A percentile compares a stretch with the other conserved stretches of the same genome.
phyloP scores from a whole-genome alignment of 2,797 vertebrate species.

The Scolopax bukidnonensis region DNA sequence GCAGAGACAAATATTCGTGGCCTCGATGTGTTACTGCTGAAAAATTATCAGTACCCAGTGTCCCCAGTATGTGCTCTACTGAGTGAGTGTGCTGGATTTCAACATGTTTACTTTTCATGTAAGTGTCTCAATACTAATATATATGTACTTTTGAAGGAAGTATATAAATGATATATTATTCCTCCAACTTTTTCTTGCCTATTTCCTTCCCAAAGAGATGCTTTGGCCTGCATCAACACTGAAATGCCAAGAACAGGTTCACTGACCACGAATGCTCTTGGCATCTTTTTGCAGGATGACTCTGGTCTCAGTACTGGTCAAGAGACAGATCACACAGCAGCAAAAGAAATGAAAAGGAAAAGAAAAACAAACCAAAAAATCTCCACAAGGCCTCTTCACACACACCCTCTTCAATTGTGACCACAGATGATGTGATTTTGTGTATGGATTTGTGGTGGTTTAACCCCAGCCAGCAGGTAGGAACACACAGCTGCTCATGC shows the following conservation, averaged over 20 bases:
- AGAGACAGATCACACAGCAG: neutral
- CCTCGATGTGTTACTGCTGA: neutral
- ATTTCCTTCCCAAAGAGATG: neutral
- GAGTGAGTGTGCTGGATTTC: neutral
- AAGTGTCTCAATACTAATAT: neutral
- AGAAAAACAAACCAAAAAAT: neutral
- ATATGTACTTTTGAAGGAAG: neutral
- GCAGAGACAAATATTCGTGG: neutral
- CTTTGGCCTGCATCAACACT: fast-evolving
- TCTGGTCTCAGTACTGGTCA: neutral
- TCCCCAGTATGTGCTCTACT: fast-evolving
- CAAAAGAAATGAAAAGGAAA: neutral
- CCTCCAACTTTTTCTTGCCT: neutral
- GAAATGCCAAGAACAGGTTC: neutral
- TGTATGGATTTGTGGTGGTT: neutral
- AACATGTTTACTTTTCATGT: neutral
- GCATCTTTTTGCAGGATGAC: neutral
- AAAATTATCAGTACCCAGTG: neutral
- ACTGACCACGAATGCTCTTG: neutral
- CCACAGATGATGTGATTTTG: neutral
- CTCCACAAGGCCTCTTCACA: fast-evolving
- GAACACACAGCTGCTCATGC: neutral
- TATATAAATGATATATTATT: fast-evolving
- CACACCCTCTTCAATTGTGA: neutral
- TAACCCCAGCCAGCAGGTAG: neutral